phyloP scores from a whole-genome alignment of 2,888 invertebrate genomes.

The Chironomus riparius region DNA sequence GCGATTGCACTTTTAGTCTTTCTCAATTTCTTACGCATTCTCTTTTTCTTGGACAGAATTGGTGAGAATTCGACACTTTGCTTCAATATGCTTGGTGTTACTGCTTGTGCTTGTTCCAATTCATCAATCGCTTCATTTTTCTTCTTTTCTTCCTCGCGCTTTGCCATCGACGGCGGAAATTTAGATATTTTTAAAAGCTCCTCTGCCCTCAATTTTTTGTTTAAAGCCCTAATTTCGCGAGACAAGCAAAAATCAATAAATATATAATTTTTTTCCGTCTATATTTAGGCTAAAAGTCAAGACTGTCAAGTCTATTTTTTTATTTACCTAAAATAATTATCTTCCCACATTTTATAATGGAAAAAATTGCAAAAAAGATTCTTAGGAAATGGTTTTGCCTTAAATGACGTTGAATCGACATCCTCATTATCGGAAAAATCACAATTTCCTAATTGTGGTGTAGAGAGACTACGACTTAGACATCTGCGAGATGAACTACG shows the following conservation, averaged over 20 bases:
- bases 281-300: not conserved
- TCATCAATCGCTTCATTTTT: conserved; percentile 15
- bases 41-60: not conserved
- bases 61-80: conserved; percentile 1
- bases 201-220: conserved; percentile 58
- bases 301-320: not conserved
- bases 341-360: conserved; percentile 61
- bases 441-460: conserved; percentile 35
- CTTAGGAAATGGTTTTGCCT: conserved; percentile 59
- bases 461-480: conserved; percentile 36
- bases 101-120: not conserved
- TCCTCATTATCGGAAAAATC: conserved; percentile 32
- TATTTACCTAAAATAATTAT: conserved; percentile 58
- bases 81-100: not conserved
- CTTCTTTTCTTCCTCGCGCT: conserved; percentile 44
- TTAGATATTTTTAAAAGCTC: conserved; percentile 57
- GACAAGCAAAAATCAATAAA: not conserved
- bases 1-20: conserved; percentile 8
- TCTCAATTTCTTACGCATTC: not conserved
- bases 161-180: conserved; percentile 59
- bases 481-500: conserved; percentile 32
- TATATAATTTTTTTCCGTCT: too few species aligned
- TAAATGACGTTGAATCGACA: conserved; percentile 46
- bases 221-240: conserved; percentile 45
- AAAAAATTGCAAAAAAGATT: conserved; percentile 61